Evolutionary conservation across 2,113 vertebrate genomes (phyloP), one percentile per base, ranked within the genome.

Genomic region (Machaerirhynchus nigripectus): DNA sequence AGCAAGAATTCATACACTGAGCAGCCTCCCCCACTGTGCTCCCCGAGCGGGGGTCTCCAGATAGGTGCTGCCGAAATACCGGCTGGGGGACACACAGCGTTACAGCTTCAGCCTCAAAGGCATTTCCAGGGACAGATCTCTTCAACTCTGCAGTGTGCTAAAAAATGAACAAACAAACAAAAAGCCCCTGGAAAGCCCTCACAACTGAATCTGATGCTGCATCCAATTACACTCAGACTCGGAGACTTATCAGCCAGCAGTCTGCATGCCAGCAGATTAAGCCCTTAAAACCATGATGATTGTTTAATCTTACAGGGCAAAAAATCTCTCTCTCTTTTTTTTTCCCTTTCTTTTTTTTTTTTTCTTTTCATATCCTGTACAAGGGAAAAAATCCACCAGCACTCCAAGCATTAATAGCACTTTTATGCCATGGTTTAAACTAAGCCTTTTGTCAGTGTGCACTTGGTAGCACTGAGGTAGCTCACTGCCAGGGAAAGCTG

Each of bases 1-100:
- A 98, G 98, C 93, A 89, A 50, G 97, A 97, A 98, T 99, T 99
- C 98, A 99, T 95, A 86, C 87, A 90, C 52, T 2, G 60, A 85
- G 86, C 91, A 93, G 56, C 81, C 90, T 70, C 63, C 68, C 61
- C 18, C 55, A 8, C 53, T 1, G 10, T 4, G 26, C 84, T 92
- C 96, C 96, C 78, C 10, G 14, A 90, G 96, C 11, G 9, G 93
- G 84, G 91, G 81, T 93, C 96, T 95, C 86, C 91, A 78, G 92
- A 67, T 28, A 97, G 94, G 88, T 93, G 64, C 84, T 83, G 95
- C 85, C 1, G 3, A 93, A 96, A 86, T 65, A 77, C 42, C 0
- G 40, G 50, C 90, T 10, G 71, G 57, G 94, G 44, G 53, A 24
- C n/a, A 24, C 64, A 95, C 86, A 94, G 95, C 9, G 90, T 85